Conservation (phyloP, 2,888 invertebrate species). For the Heteromurus nitidus region DNA sequence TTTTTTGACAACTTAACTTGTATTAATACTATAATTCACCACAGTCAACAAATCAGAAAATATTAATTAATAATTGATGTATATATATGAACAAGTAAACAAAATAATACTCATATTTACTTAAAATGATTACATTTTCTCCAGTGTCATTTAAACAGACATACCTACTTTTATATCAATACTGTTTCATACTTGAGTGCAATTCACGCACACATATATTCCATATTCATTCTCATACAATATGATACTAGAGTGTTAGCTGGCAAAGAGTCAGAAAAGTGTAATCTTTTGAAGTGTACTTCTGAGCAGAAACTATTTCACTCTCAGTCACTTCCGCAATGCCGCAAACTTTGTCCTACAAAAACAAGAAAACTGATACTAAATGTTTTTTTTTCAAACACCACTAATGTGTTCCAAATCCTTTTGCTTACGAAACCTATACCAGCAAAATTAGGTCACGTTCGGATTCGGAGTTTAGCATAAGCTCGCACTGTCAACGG, state of each 20-base stretch:
- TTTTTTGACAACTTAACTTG: too few relatives aligned
- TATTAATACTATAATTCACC: too few relatives aligned
- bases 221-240: too few relatives aligned
- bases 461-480: background rate
- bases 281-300: conserved; percentile 28
- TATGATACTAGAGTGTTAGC: conserved; percentile 22
- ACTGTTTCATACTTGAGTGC: too few relatives aligned
- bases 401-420: conserved; percentile 36
- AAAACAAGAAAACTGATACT: conserved; percentile 29
- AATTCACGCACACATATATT: too few relatives aligned
- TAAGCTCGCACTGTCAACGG: conserved; percentile 10
- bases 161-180: too few relatives aligned
- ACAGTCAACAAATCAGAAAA: too few relatives aligned
- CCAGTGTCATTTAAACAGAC: too few relatives aligned
- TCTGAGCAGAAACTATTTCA: conserved; percentile 36
- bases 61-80: too few relatives aligned
- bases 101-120: too few relatives aligned
- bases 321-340: conserved; percentile 60
- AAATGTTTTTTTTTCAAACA: conserved; percentile 40
- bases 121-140: too few relatives aligned
- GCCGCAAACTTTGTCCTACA: conserved; percentile 55
- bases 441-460: conserved; percentile 44
- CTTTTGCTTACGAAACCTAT: conserved; percentile 33
- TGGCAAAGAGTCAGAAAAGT: conserved; percentile 51
- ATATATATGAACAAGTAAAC: too few relatives aligned